phyloP scores from a whole-genome alignment of 2,888 invertebrate species.

The Rhingia campestris region DNA sequence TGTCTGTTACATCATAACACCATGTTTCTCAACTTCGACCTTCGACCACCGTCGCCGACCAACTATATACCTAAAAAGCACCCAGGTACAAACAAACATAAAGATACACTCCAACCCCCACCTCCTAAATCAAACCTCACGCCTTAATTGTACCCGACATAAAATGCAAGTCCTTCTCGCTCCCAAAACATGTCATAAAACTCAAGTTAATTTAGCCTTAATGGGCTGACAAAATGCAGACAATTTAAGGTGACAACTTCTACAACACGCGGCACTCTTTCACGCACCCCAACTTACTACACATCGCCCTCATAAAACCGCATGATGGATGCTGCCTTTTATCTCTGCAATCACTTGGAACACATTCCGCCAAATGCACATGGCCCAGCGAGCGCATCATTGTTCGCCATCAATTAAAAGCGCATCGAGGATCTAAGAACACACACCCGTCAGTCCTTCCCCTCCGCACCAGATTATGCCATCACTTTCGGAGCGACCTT shows the following conservation, averaged over 20 bases:
- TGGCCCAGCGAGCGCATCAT: slow-evolving; percentile 42
- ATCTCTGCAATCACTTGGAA: slow-evolving; percentile 68
- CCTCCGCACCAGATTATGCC: neutral
- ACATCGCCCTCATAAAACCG: slow-evolving; percentile 46
- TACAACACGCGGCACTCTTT: slow-evolving; percentile 56
- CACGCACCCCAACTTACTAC: slow-evolving; percentile 4
- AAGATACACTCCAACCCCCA: too few relatives aligned
- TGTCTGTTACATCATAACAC: too few relatives aligned
- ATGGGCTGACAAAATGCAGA: slow-evolving; percentile 56
- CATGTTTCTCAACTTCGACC: too few relatives aligned
- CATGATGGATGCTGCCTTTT: slow-evolving; percentile 70
- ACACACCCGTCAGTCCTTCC: slow-evolving; percentile 46
- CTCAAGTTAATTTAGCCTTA: slow-evolving; percentile 36
- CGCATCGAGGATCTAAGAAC: slow-evolving; percentile 57
- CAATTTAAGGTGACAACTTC: slow-evolving; percentile 60
- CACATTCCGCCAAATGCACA: slow-evolving; percentile 65
- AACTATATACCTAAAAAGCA: too few relatives aligned
- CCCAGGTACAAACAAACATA: too few relatives aligned
- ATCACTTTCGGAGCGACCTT: slow-evolving; percentile 51
- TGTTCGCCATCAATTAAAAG: slow-evolving; percentile 66
- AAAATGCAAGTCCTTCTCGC: neutral
- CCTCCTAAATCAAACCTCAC: too few relatives aligned
- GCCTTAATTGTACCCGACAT: too few relatives aligned
- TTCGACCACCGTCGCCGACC: too few relatives aligned
- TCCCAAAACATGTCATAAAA: slow-evolving; percentile 36